These are phyloP conservation scores for Daboia siamensis DNA, from an alignment of 2,113 vertebrate genomes.

Conservation along the genomic window DNA sequence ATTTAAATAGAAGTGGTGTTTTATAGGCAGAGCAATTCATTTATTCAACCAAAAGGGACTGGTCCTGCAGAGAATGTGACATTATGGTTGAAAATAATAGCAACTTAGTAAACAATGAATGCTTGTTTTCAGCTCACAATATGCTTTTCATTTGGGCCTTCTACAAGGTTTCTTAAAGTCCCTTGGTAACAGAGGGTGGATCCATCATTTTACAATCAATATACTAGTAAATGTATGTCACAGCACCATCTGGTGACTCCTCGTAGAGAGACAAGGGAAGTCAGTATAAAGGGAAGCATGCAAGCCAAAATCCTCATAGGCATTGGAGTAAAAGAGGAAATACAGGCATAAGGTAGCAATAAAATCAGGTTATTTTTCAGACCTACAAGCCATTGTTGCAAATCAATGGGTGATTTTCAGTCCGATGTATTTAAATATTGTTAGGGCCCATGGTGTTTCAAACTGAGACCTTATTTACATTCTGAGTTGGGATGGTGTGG, in stretches of 20 bases:
- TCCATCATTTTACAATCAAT: slow-evolving; percentile 58
- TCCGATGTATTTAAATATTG: neutral
- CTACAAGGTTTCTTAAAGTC: slow-evolving; percentile 62
- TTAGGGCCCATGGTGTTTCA: neutral
- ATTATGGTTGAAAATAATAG: slow-evolving; percentile 59
- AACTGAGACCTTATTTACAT: neutral
- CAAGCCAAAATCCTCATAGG: neutral
- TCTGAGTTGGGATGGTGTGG: too few relatives aligned
- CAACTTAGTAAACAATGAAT: slow-evolving; percentile 58
- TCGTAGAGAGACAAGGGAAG: neutral
- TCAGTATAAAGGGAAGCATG: neutral
- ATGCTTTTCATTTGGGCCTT: slow-evolving; percentile 51
- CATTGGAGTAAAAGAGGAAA: too few relatives aligned
- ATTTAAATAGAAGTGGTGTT: slow-evolving; percentile 45
- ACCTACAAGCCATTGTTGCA: neutral
- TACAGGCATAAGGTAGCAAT: neutral
- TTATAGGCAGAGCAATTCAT: slow-evolving; percentile 51
- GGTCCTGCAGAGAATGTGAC: slow-evolving; percentile 55
- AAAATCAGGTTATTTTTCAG: neutral
- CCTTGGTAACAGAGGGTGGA: slow-evolving; percentile 33
- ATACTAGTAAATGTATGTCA: slow-evolving; percentile 46
- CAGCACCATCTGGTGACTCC: slow-evolving; percentile 18
- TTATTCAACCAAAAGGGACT: slow-evolving; percentile 40
- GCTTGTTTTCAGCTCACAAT: slow-evolving; percentile 46
- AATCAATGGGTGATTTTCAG: neutral